Evolutionary conservation across 2,797 vertebrate species (phyloP).

Genomic region (Alca torda): DNA sequence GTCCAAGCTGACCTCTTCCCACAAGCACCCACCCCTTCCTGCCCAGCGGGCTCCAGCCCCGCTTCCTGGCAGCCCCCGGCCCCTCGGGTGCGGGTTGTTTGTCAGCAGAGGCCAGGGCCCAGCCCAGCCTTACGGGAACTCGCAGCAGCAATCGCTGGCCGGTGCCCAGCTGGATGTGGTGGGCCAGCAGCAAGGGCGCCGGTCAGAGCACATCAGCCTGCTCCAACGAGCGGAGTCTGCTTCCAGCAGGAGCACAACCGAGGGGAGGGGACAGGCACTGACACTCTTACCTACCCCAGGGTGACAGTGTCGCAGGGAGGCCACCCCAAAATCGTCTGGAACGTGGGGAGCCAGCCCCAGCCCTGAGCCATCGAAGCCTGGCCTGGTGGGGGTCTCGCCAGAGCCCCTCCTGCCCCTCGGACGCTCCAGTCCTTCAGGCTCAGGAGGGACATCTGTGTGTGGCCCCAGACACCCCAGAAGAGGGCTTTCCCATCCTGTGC

Average conservation of each 20-base stretch:
- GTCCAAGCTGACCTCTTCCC: neutral
- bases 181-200: neutral
- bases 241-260: neutral
- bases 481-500: neutral
- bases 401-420: neutral
- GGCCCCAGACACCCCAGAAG: neutral
- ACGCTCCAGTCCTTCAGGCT: neutral
- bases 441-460: neutral
- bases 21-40: neutral
- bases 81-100: neutral
- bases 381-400: neutral
- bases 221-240: accelerated
- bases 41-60: accelerated
- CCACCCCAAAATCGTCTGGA: neutral
- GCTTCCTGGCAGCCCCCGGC: accelerated
- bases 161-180: neutral
- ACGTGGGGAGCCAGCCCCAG: neutral
- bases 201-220: neutral
- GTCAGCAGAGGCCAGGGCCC: neutral
- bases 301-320: neutral
- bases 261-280: neutral
- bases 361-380: neutral
- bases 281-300: neutral
- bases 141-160: neutral
- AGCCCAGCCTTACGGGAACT: neutral